phyloP scores from a whole-genome alignment of 2,888 invertebrate genomes.

The Heliconius sara region DNA sequence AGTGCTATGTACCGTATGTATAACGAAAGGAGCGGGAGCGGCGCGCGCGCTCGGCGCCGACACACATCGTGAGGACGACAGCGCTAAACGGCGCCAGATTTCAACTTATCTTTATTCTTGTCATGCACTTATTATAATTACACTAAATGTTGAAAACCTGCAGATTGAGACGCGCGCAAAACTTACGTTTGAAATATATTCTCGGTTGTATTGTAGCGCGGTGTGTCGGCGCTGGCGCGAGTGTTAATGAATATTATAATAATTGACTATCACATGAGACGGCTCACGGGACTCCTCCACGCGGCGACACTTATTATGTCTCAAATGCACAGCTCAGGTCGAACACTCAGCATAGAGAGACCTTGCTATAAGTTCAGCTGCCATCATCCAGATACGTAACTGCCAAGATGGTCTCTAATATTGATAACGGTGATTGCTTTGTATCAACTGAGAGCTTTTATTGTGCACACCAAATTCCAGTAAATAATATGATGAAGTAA shows the following conservation, averaged over 20 bases:
- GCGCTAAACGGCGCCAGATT: not conserved
- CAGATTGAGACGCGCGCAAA: conserved; percentile 5
- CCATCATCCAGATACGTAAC: not conserved
- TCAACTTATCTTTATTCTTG: conserved; percentile 13
- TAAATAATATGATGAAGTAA: conserved; percentile 14
- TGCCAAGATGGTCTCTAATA: not conserved
- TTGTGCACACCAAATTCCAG: not conserved
- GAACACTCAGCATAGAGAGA: not conserved
- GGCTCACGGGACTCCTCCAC: conserved; percentile 8
- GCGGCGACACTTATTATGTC: not conserved
- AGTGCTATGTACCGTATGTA: conserved; percentile 63
- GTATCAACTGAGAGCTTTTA: not conserved
- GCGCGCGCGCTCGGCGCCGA: conserved; percentile 54
- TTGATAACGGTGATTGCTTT: not conserved
- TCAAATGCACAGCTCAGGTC: not conserved
- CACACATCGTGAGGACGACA: conserved; percentile 21
- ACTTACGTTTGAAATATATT: conserved; percentile 21
- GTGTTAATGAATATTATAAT: conserved; percentile 65
- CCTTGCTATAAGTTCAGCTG: not conserved
- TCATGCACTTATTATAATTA: not conserved
- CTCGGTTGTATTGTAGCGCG: not conserved
- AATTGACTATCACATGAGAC: conserved; percentile 76
- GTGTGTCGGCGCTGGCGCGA: conserved; percentile 58
- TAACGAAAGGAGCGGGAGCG: conserved; percentile 66
- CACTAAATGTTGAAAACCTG: conserved; percentile 14